Conservation (phyloP, 2,113 vertebrate species). For the Tenrec ecaudatus region DNA sequence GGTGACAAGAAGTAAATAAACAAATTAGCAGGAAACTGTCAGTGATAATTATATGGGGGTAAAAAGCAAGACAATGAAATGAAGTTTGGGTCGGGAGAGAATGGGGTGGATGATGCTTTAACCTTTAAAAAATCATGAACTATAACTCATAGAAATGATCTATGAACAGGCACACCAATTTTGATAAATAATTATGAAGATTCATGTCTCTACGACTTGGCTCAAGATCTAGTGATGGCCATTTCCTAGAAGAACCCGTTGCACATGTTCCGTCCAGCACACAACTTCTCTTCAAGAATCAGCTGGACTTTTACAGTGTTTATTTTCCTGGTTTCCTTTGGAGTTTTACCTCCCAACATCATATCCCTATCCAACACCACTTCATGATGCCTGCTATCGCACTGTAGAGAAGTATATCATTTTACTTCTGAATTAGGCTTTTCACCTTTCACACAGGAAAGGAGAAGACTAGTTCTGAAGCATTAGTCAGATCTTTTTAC, state of each 20-base stretch:
- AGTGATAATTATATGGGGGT: not conserved
- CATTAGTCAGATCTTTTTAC: not conserved
- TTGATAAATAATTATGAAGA: not conserved
- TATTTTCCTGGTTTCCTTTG: not conserved
- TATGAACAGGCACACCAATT: not conserved
- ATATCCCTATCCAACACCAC: not conserved
- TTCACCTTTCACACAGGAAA: not conserved
- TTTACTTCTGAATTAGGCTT: conserved; percentile 14
- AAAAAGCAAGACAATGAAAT: not conserved
- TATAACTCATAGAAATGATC: not conserved
- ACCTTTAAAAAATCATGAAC: not conserved
- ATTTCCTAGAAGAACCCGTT: not conserved
- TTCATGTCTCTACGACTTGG: not conserved
- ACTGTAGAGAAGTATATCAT: not conserved
- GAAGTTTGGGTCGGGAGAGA: not conserved
- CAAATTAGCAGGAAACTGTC: not conserved
- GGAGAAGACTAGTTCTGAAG: not conserved
- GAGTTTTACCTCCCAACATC: not conserved
- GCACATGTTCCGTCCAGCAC: not conserved
- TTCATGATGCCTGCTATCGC: not conserved
- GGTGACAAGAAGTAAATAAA: not conserved
- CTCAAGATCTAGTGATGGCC: not conserved
- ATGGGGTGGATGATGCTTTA: not conserved
- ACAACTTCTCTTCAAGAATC: not conserved
- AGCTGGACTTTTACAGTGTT: not conserved